These are phyloP conservation scores for Hystrix brachyura DNA, from an alignment of 2,113 vertebrate genomes.

Conservation along the genomic window DNA sequence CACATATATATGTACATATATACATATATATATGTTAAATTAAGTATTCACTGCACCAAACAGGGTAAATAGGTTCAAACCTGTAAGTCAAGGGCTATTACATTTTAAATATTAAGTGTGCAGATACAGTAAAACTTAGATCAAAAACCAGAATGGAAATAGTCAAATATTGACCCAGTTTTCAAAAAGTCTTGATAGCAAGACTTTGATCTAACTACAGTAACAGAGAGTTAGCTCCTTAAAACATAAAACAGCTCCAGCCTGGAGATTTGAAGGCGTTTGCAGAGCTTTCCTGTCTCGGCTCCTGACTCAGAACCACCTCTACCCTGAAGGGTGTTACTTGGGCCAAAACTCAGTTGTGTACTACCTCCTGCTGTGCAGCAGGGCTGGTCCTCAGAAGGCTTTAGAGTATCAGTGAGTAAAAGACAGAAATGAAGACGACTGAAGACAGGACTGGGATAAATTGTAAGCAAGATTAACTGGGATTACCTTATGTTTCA, in stretches of 20 bases:
- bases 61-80: constrained; percentile 24
- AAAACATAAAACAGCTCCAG: neutral
- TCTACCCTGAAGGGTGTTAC: neutral
- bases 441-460: neutral
- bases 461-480: constrained; percentile 33
- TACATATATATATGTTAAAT: neutral
- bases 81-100: neutral
- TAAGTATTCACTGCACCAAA: neutral
- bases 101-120: neutral
- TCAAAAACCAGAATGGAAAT: constrained; percentile 11
- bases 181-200: neutral
- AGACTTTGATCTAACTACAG: neutral
- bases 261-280: neutral
- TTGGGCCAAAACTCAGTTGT: constrained; percentile 25
- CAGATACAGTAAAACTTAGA: neutral
- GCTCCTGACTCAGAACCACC: neutral
- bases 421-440: constrained; percentile 52
- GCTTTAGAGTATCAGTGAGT: neutral
- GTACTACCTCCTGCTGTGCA: neutral
- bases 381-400: neutral
- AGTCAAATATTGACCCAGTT: neutral
- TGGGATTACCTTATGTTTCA: constrained; percentile 22
- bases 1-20: too few relatives aligned
- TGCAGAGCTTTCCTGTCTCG: neutral
- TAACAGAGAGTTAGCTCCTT: neutral